A percentile compares a stretch with the other conserved stretches of the same genome.
Conservation (phyloP, 1,140 invertebrate species). For the Procambarus clarkii region DNA sequence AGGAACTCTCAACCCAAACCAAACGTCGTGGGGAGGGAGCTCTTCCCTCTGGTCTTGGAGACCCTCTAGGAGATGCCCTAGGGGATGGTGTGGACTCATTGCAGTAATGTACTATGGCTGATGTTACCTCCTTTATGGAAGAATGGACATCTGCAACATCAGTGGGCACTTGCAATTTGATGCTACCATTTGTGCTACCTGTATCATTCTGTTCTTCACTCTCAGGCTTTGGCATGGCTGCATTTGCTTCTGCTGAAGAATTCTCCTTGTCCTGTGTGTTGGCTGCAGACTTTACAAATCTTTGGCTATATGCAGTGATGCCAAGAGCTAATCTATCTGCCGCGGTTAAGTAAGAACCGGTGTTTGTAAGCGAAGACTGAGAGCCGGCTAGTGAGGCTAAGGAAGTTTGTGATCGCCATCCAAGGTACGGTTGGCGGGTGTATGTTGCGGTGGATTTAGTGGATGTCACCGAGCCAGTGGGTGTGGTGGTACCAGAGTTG, state of each 20-base stretch:
- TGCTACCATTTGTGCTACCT: constrained; percentile 40
- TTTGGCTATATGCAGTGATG: constrained; percentile 74
- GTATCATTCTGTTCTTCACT: constrained; percentile 14
- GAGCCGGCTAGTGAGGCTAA: constrained; percentile 81
- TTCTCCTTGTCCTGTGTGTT: constrained; percentile 49
- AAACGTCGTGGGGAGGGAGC: constrained; percentile 74
- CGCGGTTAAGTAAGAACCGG: constrained; percentile 81
- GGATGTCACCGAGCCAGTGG: constrained; percentile 66
- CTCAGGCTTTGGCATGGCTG: background rate
- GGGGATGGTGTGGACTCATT: constrained; percentile 62
- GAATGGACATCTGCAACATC: constrained; percentile 81
- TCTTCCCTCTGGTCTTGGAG: constrained; percentile 43
- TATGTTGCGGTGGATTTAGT: constrained; percentile 57
- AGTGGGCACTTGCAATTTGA: constrained; percentile 20
- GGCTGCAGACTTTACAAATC: constrained; percentile 12
- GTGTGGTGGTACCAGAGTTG: constrained; percentile 81
- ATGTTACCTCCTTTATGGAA: constrained; percentile 93
- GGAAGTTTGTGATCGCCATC: constrained; percentile 92
- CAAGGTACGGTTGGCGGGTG: constrained; percentile 85
- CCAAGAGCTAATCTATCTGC: constrained; percentile 86
- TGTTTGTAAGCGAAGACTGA: constrained; percentile 64
- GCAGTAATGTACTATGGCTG: constrained; percentile 92
- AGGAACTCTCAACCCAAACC: constrained; percentile 94
- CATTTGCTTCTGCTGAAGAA: constrained; percentile 25
- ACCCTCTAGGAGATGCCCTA: constrained; percentile 56